Base-by-base conservation (phyloP, 2,113 vertebrate species). In the Hippocampus comes region DNA sequence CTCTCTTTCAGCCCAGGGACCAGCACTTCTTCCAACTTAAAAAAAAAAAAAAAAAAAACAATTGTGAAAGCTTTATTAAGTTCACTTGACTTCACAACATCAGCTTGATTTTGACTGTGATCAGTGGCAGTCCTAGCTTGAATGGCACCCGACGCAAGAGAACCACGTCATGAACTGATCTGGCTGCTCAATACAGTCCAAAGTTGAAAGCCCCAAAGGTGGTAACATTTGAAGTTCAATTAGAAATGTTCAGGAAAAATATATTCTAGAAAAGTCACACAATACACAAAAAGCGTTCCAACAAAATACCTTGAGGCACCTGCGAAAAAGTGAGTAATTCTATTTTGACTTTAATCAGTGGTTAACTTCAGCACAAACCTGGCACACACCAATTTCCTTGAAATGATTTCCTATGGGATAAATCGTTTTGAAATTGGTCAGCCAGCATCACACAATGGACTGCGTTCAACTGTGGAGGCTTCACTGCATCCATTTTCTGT, bases 1-100 rank as follows among this genome's bases (percentile, higher is more conserved):
- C 90, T 91, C 83, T 92, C 86, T 93, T 93, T 91, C 82, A 89
- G 79, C 80, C 77, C 59, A 63, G 76, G 75, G 84, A 84, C 80
- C 73, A 73, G 78, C 82, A 38, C 87, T 82, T 88, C 79, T 82
- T 88, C 82, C 88, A 81, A 46, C 10, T 14, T 87, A 82, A 86
- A 78, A 84, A 77, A 86, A 85, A 87, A 9, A 49, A 78, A 85
- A 75, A 79, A 81, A 84, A 83, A 86, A 86, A 82, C 70, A 84
- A 71, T 90, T 89, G 78, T 84, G 86, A 88, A 78, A 75, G 68
- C 65, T 77, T 70, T 81, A 78, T 84, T 78, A 78, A 74, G 76
- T 83, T 84, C 78, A 86, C 75, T 84, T 66, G 53, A 68, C 67
- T 80, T 76, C 65, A 73, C 51, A 43, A 0, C 7, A 14, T 65